Base-by-base conservation (phyloP, 2,888 invertebrate species). In the Acrobasis suavella region DNA sequence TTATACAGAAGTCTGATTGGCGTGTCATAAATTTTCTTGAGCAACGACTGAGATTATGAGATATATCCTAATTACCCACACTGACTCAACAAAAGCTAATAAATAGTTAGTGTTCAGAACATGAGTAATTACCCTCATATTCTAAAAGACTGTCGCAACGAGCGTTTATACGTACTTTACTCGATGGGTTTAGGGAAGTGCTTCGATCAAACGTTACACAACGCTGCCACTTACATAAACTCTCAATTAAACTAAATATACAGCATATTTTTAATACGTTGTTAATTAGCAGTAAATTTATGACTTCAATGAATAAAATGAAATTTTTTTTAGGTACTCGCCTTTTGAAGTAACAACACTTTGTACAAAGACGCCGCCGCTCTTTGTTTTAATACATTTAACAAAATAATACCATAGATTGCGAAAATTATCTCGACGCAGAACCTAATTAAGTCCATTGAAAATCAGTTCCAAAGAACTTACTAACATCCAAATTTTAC, bases 201-300 rank as follows among this genome's bases (percentile, higher is more conserved):
- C 51, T 51, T 15, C 60, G 60, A 60, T 60, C 60, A 60, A 60
- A 60, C 15, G 14, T 60, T 69, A 63, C 65, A 61, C 59, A 68
- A 67, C 56, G 32, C 56, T 50, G 55, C 62, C 50, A 46, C 63
- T 70, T 67, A 62, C 65, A 66, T 67, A 70, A 70, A 65, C 62
- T 54, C 38, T 59, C 54, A 63, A 54, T 62, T 60, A 65, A 61
- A 62, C 63, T 67, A 68, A 70, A 58, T 49, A 64, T 61, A 63
- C 52, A 62, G 58, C 59, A 56, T 55, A 59, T 62, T 52, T 52
- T 38, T 39, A 37, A 51, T 60, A 12, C 39, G 15, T 38, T 38
- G 12, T 5, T 49, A 32, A 60, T 17, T 58, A 49, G 58, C 39
- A 15, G 42, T 42, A 39, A 3, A 50, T 15, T 15, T 16, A 5